These are phyloP conservation scores for Cecidostiba fungosa DNA, from an alignment of 2,888 invertebrate species.

Conservation along the genomic window DNA sequence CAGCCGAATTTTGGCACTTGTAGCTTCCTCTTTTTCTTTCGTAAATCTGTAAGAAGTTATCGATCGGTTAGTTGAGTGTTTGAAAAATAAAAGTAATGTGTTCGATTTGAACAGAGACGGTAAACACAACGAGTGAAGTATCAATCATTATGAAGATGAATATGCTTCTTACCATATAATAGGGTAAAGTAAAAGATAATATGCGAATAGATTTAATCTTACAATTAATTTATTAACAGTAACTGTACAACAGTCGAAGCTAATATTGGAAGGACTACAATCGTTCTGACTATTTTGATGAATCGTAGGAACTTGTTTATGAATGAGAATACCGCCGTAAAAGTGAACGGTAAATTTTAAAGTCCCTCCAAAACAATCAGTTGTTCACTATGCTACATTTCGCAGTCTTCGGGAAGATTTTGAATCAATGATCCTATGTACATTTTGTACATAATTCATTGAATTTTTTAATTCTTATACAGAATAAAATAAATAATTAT, in stretches of 20 bases:
- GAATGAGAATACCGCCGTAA: neutral
- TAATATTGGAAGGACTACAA: neutral
- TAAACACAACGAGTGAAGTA: no score
- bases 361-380: neutral
- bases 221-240: slow-evolving; percentile 22
- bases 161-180: no score
- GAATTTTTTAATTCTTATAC: neutral
- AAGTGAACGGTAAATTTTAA: neutral
- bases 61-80: neutral
- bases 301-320: slow-evolving; percentile 29
- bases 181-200: neutral
- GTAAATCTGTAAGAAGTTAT: slow-evolving; percentile 42
- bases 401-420: neutral
- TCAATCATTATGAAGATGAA: no score
- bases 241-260: slow-evolving; percentile 31
- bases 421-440: neutral
- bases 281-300: neutral
- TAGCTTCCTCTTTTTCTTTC: neutral
- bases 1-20: slow-evolving; percentile 27
- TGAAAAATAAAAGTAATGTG: neutral
- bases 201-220: neutral
- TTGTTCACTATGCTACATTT: neutral
- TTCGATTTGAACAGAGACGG: neutral
- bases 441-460: neutral
- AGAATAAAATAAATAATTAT: neutral